Evolutionary conservation across 1,140 invertebrate genomes (phyloP), one percentile per base, ranked within the genome.

Genomic region (Formica exsecta): DNA sequence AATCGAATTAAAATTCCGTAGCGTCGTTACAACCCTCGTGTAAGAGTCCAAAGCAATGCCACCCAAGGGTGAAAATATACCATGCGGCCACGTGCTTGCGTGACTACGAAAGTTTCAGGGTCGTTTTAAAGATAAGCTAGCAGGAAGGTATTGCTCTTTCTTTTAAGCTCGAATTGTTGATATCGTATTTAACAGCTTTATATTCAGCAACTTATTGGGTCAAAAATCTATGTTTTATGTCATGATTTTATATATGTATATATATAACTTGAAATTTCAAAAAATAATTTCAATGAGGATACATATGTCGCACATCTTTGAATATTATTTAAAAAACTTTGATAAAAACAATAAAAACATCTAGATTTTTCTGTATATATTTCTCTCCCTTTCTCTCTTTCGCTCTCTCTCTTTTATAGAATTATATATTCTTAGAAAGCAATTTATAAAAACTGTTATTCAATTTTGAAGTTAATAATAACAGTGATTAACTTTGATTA

Each of bases 1-100:
- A 90, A 90, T 91, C 90, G 84, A 91, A 91, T 91, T 91, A 91
- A 91, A 91, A 91, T 91, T 91, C 90, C 90, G 76, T 25, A 91
- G 85, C 86, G 71, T 89, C 87, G 90, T 91, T 91, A 86, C 81
- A 85, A 66, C 76, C 79, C 75, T 77, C 86, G 75, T 85, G 57
- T 38, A 59, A 65, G 70, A 38, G 77, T 73, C 51, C 29, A 68
- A 73, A 88, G 77, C 89, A 88, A 91, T 79, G 81, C 54, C 75
- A 25, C 7, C 54, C 68, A 29, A 57, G 70, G 44, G 57, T 41
- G 81, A 66, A 64, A 77, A 83, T 79, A 86, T 76, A 85, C 65
- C 86, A 36, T 77, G 71, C 86, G 59, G 83, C 83, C 89, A 70
- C 74, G 86, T 88, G 89, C 83, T 90, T 90, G 86, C 89, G 89